Percentiles rank a stretch among this genome's conserved stretches.
These are phyloP conservation scores for Lasiurus borealis DNA, from an alignment of 2,113 vertebrate species.

Conservation along the genomic window DNA sequence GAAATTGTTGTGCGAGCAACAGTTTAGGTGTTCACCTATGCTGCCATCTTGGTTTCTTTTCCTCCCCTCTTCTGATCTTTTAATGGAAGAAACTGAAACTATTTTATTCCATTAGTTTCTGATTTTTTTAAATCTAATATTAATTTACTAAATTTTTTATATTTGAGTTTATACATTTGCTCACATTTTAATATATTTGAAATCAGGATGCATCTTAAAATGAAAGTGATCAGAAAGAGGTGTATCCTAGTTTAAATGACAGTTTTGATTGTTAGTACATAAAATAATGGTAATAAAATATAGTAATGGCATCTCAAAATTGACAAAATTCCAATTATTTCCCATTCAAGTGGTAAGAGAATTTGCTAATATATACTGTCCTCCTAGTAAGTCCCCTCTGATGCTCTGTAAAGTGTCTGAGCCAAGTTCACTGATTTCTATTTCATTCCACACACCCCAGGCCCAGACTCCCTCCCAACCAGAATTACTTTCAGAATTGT, in stretches of 20 bases:
- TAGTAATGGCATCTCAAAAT: constrained; percentile 25
- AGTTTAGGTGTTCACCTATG: no score
- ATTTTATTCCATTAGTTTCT: constrained; percentile 33
- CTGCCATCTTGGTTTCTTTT: no score
- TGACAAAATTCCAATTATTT: constrained; percentile 42
- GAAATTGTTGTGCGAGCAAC: no score
- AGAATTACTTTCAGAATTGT: neutral
- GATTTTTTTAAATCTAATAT: neutral
- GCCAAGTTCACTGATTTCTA: neutral
- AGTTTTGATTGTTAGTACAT: constrained; percentile 24
- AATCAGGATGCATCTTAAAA: constrained; percentile 1
- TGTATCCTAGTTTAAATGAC: neutral
- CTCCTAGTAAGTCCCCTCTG: neutral
- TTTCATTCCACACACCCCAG: constrained; percentile 12
- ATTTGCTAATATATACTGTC: neutral
- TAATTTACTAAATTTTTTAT: constrained; percentile 24
- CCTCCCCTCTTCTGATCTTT: neutral
- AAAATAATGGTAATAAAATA: constrained; percentile 33
- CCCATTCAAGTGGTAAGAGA: constrained; percentile 12
- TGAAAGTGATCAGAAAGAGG: constrained; percentile 47
- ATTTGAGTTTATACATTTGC: constrained; percentile 36
- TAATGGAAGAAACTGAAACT: neutral
- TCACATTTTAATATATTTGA: constrained; percentile 50
- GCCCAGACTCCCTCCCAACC: neutral
- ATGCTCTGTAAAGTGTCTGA: neutral